Evolutionary conservation across 2,797 vertebrate genomes (phyloP).

Genomic region (Paedocypris micromegethes): DNA sequence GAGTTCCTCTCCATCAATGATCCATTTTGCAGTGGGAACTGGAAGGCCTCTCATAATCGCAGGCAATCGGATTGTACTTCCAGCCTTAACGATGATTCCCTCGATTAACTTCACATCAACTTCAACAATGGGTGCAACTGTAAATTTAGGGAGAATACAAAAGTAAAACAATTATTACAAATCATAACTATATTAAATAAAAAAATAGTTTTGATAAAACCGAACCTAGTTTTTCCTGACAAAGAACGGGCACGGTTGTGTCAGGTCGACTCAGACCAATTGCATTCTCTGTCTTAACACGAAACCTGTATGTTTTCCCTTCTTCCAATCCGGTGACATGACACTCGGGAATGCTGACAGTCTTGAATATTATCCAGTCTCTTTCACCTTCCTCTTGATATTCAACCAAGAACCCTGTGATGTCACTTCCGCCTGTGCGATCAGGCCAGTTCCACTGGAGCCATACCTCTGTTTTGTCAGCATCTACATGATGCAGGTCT

Average conservation of each 20-base stretch:
- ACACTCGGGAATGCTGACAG: conserved; percentile 87
- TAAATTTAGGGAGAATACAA: conserved; percentile 37
- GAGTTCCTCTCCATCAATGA: conserved; percentile 83
- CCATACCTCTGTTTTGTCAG: conserved; percentile 95
- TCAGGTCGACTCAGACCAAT: conserved; percentile 94
- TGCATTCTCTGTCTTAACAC: conserved; percentile 92
- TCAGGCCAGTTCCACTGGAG: conserved; percentile 96
- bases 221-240: conserved; percentile 95
- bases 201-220: background rate
- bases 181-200: background rate
- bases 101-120: conserved; percentile 93
- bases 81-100: conserved; percentile 93
- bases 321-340: conserved; percentile 90
- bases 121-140: conserved; percentile 88
- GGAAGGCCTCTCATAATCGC: conserved; percentile 96
- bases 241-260: conserved; percentile 93
- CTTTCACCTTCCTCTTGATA: conserved; percentile 90
- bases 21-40: conserved; percentile 88
- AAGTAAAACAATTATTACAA: background rate
- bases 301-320: conserved; percentile 95
- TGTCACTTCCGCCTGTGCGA: conserved; percentile 92
- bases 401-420: conserved; percentile 96
- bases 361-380: conserved; percentile 94
- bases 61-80: conserved; percentile 89
- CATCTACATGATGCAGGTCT: conserved; percentile 90